Percentiles rank a stretch among this genome's conserved stretches.
Evolutionary conservation across 2,888 invertebrate species (phyloP).

Genomic region (Leucania comma): DNA sequence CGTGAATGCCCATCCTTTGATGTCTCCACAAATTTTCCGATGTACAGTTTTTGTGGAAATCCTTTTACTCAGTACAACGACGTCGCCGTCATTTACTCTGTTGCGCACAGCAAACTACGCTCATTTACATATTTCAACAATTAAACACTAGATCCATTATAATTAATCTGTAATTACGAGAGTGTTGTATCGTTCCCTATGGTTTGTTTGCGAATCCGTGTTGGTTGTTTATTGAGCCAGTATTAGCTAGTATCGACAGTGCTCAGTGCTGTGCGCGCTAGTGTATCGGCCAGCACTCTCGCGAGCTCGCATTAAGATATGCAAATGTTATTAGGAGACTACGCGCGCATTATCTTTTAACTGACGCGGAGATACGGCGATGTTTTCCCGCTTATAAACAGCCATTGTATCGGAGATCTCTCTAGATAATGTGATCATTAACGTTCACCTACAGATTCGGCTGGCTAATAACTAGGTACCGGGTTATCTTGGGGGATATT

Average conservation of each 20-base stretch:
- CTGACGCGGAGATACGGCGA: conserved; percentile 73
- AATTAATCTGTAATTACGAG: conserved; percentile 83
- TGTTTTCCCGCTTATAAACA: conserved; percentile 73
- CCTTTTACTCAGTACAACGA: conserved; percentile 37
- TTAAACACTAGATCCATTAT: conserved; percentile 77
- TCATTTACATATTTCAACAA: conserved; percentile 77
- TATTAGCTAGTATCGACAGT: conserved; percentile 76
- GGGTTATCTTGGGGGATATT: conserved; percentile 48
- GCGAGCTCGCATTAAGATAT: conserved; percentile 83
- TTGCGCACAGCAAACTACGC: conserved; percentile 50
- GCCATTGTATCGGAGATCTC: conserved; percentile 74
- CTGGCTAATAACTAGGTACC: conserved; percentile 54
- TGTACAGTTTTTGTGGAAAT: conserved; percentile 55
- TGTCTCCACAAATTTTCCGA: conserved; percentile 67
- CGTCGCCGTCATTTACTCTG: conserved; percentile 20
- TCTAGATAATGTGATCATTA: conserved; percentile 71
- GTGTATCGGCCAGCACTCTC: conserved; percentile 47
- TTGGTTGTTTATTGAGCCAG: conserved; percentile 77
- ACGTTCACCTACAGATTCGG: conserved; percentile 49
- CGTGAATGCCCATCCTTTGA: conserved; percentile 71
- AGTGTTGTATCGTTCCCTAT: conserved; percentile 70
- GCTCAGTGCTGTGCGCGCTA: conserved; percentile 65
- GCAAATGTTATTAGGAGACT: conserved; percentile 84
- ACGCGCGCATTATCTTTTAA: conserved; percentile 80
- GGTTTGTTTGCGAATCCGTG: conserved; percentile 75